Percentiles rank a stretch among this genome's conserved stretches.
Evolutionary conservation across 2,113 vertebrate genomes (phyloP).

Genomic region (Platysteira castanea): DNA sequence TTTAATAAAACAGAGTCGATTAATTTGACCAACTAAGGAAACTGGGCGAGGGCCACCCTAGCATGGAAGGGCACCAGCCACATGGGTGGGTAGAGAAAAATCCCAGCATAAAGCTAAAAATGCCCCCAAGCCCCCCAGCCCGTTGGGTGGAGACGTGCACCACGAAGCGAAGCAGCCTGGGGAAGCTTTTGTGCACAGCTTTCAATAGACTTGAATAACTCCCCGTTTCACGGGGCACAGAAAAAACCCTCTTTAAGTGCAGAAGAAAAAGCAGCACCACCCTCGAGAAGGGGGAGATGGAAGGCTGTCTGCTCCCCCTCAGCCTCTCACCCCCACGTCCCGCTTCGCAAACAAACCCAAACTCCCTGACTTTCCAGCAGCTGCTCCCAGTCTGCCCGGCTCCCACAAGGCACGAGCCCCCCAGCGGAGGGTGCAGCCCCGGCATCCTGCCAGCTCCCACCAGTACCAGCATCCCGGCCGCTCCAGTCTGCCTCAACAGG

Average conservation of each 20-base stretch:
- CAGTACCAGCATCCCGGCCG: not conserved
- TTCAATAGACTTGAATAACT: slow-evolving; percentile 5
- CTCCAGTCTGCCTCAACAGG: not conserved
- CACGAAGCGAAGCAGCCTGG: not conserved
- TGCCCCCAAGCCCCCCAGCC: not conserved
- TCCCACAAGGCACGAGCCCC: not conserved
- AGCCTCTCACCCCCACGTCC: not conserved
- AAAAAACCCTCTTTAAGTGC: not conserved
- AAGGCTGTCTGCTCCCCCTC: not conserved
- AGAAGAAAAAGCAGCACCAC: not conserved
- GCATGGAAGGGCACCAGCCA: not conserved
- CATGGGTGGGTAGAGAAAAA: not conserved
- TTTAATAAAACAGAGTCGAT: not conserved
- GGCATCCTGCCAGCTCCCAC: slow-evolving; percentile 5
- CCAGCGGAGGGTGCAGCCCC: not conserved
- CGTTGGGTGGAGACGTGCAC: not conserved
- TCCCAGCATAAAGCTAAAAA: not conserved
- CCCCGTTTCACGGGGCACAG: not conserved
- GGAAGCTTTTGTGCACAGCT: not conserved
- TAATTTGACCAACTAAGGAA: not conserved
- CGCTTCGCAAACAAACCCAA: not conserved
- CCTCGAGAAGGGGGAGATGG: not conserved
- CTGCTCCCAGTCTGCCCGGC: not conserved
- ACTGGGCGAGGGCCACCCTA: not conserved
- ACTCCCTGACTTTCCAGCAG: not conserved